A percentile compares a stretch with the other conserved stretches of the same genome.
These are phyloP conservation scores for Parelbella ahira DNA, from an alignment of 2,888 invertebrate genomes.

Conservation along the genomic window DNA sequence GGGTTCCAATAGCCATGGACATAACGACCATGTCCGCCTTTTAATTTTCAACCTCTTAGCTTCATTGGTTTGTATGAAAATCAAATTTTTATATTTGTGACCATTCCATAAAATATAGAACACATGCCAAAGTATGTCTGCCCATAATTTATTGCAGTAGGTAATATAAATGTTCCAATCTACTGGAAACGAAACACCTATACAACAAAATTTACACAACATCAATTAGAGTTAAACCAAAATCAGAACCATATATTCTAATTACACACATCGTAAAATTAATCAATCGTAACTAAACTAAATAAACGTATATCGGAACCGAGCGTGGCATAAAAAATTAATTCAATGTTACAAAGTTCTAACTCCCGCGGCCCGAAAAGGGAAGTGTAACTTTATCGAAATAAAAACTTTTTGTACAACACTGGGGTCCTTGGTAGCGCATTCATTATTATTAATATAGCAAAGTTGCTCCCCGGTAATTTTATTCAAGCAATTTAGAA, in stretches of 20 bases:
- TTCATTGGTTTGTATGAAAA: too few species aligned
- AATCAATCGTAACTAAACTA: constrained; percentile 59
- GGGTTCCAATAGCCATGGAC: constrained; percentile 32
- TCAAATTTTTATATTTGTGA: too few species aligned
- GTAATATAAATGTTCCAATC: too few species aligned
- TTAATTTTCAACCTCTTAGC: too few species aligned
- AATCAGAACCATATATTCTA: constrained; percentile 38
- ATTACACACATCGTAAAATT: constrained; percentile 69
- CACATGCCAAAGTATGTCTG: too few species aligned
- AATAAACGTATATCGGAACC: constrained; percentile 52
- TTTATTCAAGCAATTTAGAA: constrained; percentile 56
- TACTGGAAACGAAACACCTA: not conserved
- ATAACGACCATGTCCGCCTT: too few species aligned
- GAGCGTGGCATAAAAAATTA: constrained; percentile 42
- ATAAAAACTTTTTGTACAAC: constrained; percentile 59
- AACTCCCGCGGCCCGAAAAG: constrained; percentile 48
- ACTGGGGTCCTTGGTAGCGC: constrained; percentile 55
- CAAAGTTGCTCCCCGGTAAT: constrained; percentile 64
- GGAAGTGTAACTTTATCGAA: constrained; percentile 61
- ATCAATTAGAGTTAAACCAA: constrained; percentile 16
- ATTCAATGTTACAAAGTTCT: constrained; percentile 52
- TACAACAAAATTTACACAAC: constrained; percentile 1
- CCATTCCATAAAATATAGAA: too few species aligned
- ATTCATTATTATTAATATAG: constrained; percentile 72
- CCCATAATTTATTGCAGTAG: too few species aligned